Evolutionary conservation across 2,797 vertebrate genomes (phyloP).

Genomic region (Gymnocypris eckloni): DNA sequence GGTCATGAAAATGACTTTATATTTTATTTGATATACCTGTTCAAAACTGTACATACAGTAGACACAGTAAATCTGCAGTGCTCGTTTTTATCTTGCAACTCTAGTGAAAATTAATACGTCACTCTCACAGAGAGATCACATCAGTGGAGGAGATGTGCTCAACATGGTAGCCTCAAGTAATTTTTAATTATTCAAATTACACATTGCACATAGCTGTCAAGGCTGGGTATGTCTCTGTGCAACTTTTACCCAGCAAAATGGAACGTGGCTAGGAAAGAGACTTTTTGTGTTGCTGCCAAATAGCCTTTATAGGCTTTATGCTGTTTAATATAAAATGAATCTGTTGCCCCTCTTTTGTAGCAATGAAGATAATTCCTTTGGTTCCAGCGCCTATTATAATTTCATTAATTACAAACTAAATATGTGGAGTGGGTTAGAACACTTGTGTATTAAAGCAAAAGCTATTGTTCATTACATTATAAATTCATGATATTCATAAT

Average conservation of each 20-base stretch:
- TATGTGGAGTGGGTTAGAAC: conserved; percentile 1
- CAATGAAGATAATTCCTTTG: conserved; percentile 1
- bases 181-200: conserved; percentile 51
- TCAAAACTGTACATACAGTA: neutral
- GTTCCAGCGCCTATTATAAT: neutral
- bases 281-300: conserved; percentile 7
- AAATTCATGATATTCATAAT: conserved; percentile 42
- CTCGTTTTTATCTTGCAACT: too few species aligned
- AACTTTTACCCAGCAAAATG: conserved; percentile 25
- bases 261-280: conserved; percentile 16
- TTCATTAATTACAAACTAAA: conserved; percentile 7
- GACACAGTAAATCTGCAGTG: neutral
- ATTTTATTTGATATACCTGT: neutral
- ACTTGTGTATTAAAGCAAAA: conserved; percentile 27
- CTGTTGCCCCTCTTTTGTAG: conserved; percentile 1
- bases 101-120: neutral
- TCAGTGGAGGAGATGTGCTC: conserved; percentile 13
- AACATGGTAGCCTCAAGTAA: conserved; percentile 35
- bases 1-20: neutral
- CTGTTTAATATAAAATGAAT: conserved; percentile 26
- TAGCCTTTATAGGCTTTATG: conserved; percentile 15
- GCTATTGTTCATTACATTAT: conserved; percentile 16
- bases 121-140: conserved; percentile 29
- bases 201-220: conserved; percentile 42
- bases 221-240: conserved; percentile 24